These are phyloP conservation scores for Enteromius viviparus DNA, from an alignment of 2,797 vertebrate genomes.

Conservation along the genomic window DNA sequence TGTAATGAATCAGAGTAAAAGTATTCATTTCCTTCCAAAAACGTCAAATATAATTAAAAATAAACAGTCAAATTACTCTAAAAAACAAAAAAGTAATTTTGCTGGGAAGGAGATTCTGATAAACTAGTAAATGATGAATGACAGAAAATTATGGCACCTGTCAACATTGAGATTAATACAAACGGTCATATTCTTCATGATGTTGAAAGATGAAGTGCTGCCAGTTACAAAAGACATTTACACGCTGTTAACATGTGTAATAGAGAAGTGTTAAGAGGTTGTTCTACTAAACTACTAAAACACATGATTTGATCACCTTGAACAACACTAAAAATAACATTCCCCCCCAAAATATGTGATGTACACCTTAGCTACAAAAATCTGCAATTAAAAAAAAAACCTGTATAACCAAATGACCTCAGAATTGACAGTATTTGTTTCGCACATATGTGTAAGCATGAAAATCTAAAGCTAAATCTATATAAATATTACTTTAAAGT, in stretches of 20 bases:
- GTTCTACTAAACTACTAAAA: background rate
- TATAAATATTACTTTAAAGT: conserved; percentile 14
- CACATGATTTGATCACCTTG: background rate
- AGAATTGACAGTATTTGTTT: background rate
- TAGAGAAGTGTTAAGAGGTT: background rate
- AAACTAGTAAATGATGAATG: conserved; percentile 19
- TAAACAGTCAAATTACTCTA: background rate
- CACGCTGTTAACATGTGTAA: conserved; percentile 7
- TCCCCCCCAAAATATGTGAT: background rate
- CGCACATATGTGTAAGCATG: background rate
- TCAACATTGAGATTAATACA: conserved; percentile 12
- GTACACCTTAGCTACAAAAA: background rate
- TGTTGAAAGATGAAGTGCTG: conserved; percentile 26
- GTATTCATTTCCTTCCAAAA: background rate
- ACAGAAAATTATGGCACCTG: background rate
- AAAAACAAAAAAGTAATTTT: background rate
- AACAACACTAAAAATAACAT: background rate
- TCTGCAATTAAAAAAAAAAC: background rate
- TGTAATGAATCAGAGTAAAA: background rate
- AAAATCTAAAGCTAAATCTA: background rate
- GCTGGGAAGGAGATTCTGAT: background rate
- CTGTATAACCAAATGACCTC: background rate
- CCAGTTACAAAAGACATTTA: conserved; percentile 3
- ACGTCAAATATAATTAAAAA: background rate
- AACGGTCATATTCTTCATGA: background rate